Base-by-base conservation (phyloP, 2,888 invertebrate genomes). In the Molorchus minor region DNA sequence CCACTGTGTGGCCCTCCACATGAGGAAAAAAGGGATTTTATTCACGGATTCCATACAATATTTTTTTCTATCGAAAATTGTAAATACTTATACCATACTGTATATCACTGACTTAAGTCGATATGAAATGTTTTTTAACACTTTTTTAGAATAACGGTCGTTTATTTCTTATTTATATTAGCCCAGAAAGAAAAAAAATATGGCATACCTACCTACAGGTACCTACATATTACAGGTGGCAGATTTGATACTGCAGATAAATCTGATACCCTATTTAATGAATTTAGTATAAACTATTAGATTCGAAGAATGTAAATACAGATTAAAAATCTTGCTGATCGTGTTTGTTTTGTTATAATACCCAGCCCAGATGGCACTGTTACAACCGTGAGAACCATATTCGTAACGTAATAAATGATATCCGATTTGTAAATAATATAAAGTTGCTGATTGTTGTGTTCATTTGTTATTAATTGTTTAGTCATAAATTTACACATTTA, bases 231-330 rank as follows among this genome's bases (percentile, higher is more conserved):
- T n/a, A n/a, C n/a, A n/a, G n/a, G n/a, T n/a, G n/a, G n/a, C n/a
- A n/a, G n/a, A n/a, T n/a, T n/a, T n/a, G n/a, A n/a, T n/a, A n/a
- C n/a, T n/a, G n/a, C n/a, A n/a, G n/a, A n/a, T n/a, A n/a, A n/a
- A 33, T 45, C 33, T n/a, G 47, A 47, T 47, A 47, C 15, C 12
- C 2, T 47, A 35, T 47, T 47, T 36, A 47, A 47, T 36, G 19
- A 20, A 30, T 33, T 30, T 33, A 17, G 33, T n/a, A 45, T 45
- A 17, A 45, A 30, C 33, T 45, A 45, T 45, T 19, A 10, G 47
- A 20, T 47, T 47, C 47, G 19, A 36, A 21, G 47, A 47, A 47
- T 47, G 47, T 47, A 47, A 47, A 47, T 47, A 35, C 47, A 35
- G 47, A 47, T 47, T 47, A 35, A 30, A 35, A 35, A 20, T 47